phyloP scores from a whole-genome alignment of 2,888 invertebrate species.

The Hybos culiciformis region DNA sequence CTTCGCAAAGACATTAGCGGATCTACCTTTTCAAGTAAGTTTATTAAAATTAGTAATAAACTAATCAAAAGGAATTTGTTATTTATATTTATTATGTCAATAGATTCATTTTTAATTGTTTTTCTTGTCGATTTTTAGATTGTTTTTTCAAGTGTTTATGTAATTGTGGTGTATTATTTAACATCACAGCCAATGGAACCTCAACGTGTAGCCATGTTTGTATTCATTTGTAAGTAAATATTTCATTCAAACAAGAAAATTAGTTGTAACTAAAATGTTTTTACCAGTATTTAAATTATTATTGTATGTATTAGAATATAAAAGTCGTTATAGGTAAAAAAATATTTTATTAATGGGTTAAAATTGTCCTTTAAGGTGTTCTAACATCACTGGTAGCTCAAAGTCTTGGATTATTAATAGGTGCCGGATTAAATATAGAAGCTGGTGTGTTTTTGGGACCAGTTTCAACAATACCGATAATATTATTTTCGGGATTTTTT shows the following conservation, averaged over 20 bases:
- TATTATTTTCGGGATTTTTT: slow-evolving; percentile 89
- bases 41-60: not conserved
- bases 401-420: slow-evolving; percentile 80
- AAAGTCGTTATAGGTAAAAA: too few relatives aligned
- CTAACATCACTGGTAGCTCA: slow-evolving; percentile 85
- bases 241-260: too few relatives aligned
- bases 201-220: slow-evolving; percentile 46
- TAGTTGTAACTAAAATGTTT: too few relatives aligned
- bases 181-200: slow-evolving; percentile 88
- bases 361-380: too few relatives aligned
- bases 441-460: slow-evolving; percentile 70
- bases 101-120: too few relatives aligned
- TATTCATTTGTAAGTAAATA: slow-evolving; percentile 33
- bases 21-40: slow-evolving; percentile 86
- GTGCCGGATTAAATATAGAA: slow-evolving; percentile 81
- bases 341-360: too few relatives aligned
- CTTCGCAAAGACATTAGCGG: slow-evolving; percentile 90
- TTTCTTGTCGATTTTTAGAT: slow-evolving; percentile 44
- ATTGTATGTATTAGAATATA: too few relatives aligned
- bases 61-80: not conserved
- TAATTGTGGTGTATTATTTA: slow-evolving; percentile 87
- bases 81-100: too few relatives aligned
- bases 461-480: slow-evolving; percentile 79
- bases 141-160: slow-evolving; percentile 71
- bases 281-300: too few relatives aligned